Evolutionary conservation across 1,140 invertebrate species (phyloP).

Genomic region (Bombus terrestris): DNA sequence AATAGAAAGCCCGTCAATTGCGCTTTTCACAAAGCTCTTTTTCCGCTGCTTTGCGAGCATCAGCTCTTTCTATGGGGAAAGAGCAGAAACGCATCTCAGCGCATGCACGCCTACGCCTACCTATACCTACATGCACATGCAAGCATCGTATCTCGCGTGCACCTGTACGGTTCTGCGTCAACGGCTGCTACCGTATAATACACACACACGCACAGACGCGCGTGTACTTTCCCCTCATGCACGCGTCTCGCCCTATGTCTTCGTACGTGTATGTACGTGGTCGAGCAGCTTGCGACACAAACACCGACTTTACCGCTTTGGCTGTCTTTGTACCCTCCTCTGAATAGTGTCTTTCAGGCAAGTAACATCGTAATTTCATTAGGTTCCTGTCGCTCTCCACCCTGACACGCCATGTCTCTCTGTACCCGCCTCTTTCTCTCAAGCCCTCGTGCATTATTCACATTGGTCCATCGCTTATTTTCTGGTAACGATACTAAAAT

Average conservation of each 20-base stretch:
- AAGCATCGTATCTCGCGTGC: not conserved
- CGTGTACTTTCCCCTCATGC: not conserved
- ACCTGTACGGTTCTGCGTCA: conserved; percentile 13
- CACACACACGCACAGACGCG: not conserved
- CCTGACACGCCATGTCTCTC: not conserved
- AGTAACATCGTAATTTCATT: conserved; percentile 67
- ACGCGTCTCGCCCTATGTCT: not conserved
- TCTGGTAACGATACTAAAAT: not conserved
- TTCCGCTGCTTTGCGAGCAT: conserved; percentile 51
- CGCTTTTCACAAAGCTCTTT: conserved; percentile 68
- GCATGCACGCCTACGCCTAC: conserved; percentile 27
- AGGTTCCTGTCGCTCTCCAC: conserved; percentile 34
- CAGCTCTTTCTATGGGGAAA: conserved; percentile 51
- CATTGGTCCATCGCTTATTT: not conserved
- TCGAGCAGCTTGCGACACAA: conserved; percentile 28
- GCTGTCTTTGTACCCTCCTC: conserved; percentile 32
- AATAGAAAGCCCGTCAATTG: conserved; percentile 70
- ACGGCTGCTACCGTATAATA: conserved; percentile 17
- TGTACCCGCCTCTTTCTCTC: not conserved
- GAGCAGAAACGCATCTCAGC: conserved; percentile 28
- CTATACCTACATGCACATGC: not conserved
- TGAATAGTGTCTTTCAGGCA: conserved; percentile 58
- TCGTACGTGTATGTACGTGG: not conserved
- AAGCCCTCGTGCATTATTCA: not conserved
- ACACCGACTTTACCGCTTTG: conserved; percentile 53